Evolutionary conservation across 2,797 vertebrate genomes (phyloP), one percentile per base, ranked within the genome.

Genomic region (Choloepus didactylus): DNA sequence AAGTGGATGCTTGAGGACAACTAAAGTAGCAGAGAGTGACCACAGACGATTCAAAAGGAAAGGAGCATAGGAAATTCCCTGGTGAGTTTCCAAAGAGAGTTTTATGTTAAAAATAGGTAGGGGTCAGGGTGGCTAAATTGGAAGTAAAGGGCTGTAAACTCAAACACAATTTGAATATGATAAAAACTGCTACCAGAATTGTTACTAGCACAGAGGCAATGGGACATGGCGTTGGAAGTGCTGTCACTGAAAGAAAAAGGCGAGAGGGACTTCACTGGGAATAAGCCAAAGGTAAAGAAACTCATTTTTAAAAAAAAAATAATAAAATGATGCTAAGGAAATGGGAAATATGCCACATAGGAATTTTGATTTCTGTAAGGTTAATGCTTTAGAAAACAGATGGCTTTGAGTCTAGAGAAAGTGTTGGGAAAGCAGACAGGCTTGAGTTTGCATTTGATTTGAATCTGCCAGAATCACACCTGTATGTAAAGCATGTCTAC

Each of bases 21-120:
- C 14, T 3, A 5, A 25, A 3, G 15, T 15, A 38, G 67, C 2
- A 79, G 15, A 1, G 7, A 0, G 0, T 15, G 4, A 1, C 12
- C 6, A 0, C 15, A 14, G 41, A 21, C 0, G 3, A 10, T 51
- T 19, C 11, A 18, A 2, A 54, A 12, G 25, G 49, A 54, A 18
- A 27, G 6, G 1, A 3, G 29, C 70, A 19, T 2, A 25, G 2
- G 0, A 0, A 49, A 5, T 2, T 14, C 38, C 44, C 62, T 60
- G 21, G 83, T 29, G 44, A 51, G 54, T 10, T 4, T 2, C 6
- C 25, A 2, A 0, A 19, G 56, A 21, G 41, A 16, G 15, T 1
- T 72, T 41, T 12, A 19, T 5, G 60, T 31, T 27, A 46, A 62
- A 60, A 18, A 12, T 59, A n/a, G 31, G 64, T 66, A 66, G 64